Base-by-base conservation (phyloP, 2,797 vertebrate genomes). In the Craterocephalus amniculus region DNA sequence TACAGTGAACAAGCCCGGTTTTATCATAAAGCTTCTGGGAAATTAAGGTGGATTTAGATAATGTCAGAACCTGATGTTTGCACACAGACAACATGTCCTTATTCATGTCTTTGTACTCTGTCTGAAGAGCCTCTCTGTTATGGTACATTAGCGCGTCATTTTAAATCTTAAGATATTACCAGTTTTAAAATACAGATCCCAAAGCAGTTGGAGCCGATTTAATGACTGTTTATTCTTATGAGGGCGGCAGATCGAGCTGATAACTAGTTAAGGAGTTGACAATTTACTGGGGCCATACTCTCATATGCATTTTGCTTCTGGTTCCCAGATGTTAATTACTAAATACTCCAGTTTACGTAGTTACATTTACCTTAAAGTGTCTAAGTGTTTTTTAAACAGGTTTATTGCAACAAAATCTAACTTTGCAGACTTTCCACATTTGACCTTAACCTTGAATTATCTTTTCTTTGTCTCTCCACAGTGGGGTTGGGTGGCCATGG, bases 401-500 rank as follows among this genome's bases (percentile, higher is more conserved):
- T n/a, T 35, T 6, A 18, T 54, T 2, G 2, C 35, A 27, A 64
- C n/a, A 64, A 38, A 57, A 34, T 24, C 6, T 13, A 20, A 49
- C 2, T n/a, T 14, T 16, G 14, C 62, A 32, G 3, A 12, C 51
- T 56, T 35, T 67, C 55, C 22, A 8, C 1, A 5, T 38, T 9
- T 12, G 2, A 9, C 3, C 60, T 29, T 76, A 51, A 74, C 66
- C 36, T 58, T 65, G 43, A 40, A 22, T 3, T 8, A 18, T 29
- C 9, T 66, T 24, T 63, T 40, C 63, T 2, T 34, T 31, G 0
- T 74, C 27, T 8, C 65, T 52, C 27, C 56, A 34, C 83, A 94
- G 94, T 67, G 76, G 74, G 75, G 88, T 88, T 89, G 90, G 94
- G 92, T 92, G 95, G 95, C 87, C 90, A 99, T 99, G 98, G 96